phyloP scores from a whole-genome alignment of 2,797 vertebrate species.

The Coracias cyanogaster region DNA sequence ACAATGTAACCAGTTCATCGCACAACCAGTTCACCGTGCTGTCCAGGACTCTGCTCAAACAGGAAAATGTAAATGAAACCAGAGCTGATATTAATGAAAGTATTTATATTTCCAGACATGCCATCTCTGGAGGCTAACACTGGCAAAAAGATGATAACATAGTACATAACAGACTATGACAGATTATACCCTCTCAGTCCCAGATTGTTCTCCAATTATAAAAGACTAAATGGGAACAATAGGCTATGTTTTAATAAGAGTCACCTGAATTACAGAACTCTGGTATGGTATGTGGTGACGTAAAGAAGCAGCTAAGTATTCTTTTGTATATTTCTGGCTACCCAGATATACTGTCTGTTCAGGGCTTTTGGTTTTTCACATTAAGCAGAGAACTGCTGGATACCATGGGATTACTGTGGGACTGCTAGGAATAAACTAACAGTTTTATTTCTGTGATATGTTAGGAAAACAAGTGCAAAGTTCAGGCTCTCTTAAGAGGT shows the following conservation, averaged over 20 bases:
- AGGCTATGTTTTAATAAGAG: neutral
- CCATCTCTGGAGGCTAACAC: slow-evolving; percentile 17
- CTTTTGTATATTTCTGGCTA: neutral
- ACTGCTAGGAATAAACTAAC: neutral
- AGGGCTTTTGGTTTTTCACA: neutral
- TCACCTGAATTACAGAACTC: neutral
- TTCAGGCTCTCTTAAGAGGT: neutral
- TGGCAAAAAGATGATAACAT: slow-evolving; percentile 22
- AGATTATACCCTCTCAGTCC: neutral
- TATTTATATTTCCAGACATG: slow-evolving; percentile 11
- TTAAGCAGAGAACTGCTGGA: neutral
- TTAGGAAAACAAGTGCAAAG: neutral
- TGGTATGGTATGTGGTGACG: neutral
- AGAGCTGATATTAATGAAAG: slow-evolving; percentile 5
- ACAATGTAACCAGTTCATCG: neutral
- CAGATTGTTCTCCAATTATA: neutral
- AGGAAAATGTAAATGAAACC: slow-evolving; percentile 43
- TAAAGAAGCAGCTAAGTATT: neutral
- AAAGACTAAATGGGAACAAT: neutral
- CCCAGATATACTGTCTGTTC: neutral
- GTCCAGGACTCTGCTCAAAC: neutral
- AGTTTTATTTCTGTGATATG: neutral
- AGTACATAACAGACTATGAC: neutral
- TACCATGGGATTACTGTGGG: neutral
- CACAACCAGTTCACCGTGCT: neutral